Conservation (phyloP, 2,888 invertebrate species). For the Metalampra italica region DNA sequence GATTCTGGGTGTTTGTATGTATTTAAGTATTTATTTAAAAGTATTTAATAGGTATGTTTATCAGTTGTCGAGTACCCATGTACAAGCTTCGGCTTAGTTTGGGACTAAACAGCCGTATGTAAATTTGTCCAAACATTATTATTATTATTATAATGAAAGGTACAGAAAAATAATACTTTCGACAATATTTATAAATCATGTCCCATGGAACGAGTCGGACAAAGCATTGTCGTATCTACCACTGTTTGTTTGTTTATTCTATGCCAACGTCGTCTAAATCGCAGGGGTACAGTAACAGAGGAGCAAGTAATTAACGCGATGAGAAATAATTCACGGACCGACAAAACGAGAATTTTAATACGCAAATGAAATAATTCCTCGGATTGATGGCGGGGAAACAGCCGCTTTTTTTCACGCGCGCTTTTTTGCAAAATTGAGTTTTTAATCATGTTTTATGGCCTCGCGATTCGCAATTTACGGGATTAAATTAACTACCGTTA, state of each 20-base stretch:
- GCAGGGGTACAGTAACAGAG: constrained; percentile 53
- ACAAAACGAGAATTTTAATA: constrained; percentile 76
- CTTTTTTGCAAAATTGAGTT: constrained; percentile 64
- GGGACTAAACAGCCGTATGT: no score
- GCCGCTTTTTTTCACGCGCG: constrained; percentile 40
- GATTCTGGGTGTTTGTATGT: no score
- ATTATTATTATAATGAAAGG: no score
- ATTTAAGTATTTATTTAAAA: no score
- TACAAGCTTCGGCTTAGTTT: no score
- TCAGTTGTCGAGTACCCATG: no score
- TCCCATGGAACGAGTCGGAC: no score
- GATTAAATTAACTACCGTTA: constrained; percentile 73
- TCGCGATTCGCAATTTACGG: constrained; percentile 68
- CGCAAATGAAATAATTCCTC: constrained; percentile 76
- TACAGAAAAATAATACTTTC: no score
- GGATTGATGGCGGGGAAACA: constrained; percentile 73
- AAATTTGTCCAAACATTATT: no score
- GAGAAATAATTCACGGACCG: constrained; percentile 69
- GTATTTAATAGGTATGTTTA: no score
- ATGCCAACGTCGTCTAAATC: constrained; percentile 38
- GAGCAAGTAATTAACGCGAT: constrained; percentile 66
- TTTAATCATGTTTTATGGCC: constrained; percentile 76
- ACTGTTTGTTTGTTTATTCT: not conserved
- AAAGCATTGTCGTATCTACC: no score
- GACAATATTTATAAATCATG: no score